Evolutionary conservation across 1,140 invertebrate genomes (phyloP).

Genomic region (Drosophila parvula): DNA sequence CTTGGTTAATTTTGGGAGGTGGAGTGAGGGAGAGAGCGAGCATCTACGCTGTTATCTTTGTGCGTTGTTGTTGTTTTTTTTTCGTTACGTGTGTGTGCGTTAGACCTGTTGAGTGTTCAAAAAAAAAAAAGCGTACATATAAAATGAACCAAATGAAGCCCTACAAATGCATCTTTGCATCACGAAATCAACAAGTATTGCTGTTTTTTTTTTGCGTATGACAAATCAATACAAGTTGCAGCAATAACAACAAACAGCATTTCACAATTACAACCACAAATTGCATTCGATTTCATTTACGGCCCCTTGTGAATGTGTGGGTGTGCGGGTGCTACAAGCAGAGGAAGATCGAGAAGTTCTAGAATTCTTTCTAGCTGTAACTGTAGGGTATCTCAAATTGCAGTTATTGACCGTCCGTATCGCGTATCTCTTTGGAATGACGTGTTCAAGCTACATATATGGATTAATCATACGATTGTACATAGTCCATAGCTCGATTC

Average conservation of each 20-base stretch:
- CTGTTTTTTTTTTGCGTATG: conserved; percentile 6
- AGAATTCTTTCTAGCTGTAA: not conserved
- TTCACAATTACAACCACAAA: conserved; percentile 52
- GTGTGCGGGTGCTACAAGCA: not conserved
- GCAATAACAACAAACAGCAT: conserved; percentile 18
- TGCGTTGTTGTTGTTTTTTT: conserved; percentile 10
- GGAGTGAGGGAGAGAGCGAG: conserved; percentile 12
- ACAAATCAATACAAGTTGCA: conserved; percentile 38
- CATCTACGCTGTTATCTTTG: conserved; percentile 11
- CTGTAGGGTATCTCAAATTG: conserved; percentile 1
- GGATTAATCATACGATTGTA: not conserved
- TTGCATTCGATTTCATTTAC: not conserved
- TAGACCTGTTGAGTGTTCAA: conserved; percentile 57
- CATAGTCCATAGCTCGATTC: not conserved
- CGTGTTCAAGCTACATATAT: not conserved
- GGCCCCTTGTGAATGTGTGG: too few species aligned
- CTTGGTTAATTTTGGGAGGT: conserved; percentile 18
- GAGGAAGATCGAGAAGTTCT: conserved; percentile 12
- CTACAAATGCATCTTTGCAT: conserved; percentile 26
- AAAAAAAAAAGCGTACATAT: not conserved
- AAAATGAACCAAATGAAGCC: conserved; percentile 26
- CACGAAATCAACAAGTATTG: conserved; percentile 7
- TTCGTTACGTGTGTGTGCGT: not conserved
- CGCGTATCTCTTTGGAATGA: not conserved
- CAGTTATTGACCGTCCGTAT: not conserved